Base-by-base conservation (phyloP, 2,888 invertebrate genomes). In the Apantesis nais region DNA sequence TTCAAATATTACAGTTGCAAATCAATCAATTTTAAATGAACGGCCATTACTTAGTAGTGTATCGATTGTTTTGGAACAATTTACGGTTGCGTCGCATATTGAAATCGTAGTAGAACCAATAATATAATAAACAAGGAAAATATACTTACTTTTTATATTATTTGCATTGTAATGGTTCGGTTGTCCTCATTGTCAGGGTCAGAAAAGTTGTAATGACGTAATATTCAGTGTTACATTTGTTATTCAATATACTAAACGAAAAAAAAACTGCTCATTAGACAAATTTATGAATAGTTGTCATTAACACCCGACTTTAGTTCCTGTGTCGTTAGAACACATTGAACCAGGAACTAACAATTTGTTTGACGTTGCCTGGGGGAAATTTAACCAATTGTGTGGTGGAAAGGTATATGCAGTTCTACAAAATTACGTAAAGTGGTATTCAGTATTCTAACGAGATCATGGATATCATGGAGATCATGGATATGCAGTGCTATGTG, bases 1-100 rank as follows among this genome's bases (percentile, higher is more conserved):
- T 85, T 85, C 90, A 84, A 90, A 90, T 90, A 89, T 86, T 90
- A 80, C 78, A 90, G 88, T 85, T 82, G 86, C 83, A 86, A 87
- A 85, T 85, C 74, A 79, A n/a, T n/a, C n/a, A n/a, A n/a, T 77
- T 71, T 34, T 34, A 34, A 67, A 72, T 67, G 66, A 73, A 72
- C 74, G 72, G 65, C 82, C 80, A 79, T 90, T 89, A 58, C 86
- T 73, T 52, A 82, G 88, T 85, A 89, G 74, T 80, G 73, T 79
- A 86, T 87, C 84, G 86, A 88, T 88, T 84, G 78, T 75, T 82
- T 81, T 85, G 74, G 67, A 88, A 87, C 82, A 86, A 90, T 89
- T 86, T 79, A 78, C 83, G 83, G 84, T 83, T 85, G 82, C 81
- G 77, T 75, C 65, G 76, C 78, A 76, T 73, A 75, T 72, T 70